Evolutionary conservation across 2,797 vertebrate species (phyloP).

Genomic region (Liasis olivaceus): DNA sequence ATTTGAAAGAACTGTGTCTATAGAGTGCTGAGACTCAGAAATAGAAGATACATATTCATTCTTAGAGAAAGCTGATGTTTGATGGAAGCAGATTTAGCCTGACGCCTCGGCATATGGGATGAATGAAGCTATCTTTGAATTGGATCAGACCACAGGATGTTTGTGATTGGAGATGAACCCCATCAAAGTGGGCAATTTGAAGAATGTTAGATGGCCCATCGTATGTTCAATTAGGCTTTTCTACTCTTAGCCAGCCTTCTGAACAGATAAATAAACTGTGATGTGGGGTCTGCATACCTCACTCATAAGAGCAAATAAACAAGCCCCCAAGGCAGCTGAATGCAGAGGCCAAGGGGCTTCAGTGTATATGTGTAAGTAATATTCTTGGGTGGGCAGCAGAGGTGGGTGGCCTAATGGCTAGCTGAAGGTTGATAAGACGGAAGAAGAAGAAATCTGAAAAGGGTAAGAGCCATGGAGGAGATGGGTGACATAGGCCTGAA

Average conservation of each 20-base stretch:
- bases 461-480: neutral
- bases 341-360: slow-evolving; percentile 33
- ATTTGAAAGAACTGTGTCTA: neutral
- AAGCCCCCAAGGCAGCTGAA: slow-evolving; percentile 34
- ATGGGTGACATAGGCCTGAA: neutral
- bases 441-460: slow-evolving; percentile 36
- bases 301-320: slow-evolving; percentile 43
- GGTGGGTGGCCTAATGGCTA: slow-evolving; percentile 66
- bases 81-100: slow-evolving; percentile 4
- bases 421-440: slow-evolving; percentile 36
- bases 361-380: neutral
- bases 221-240: slow-evolving; percentile 31
- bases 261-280: slow-evolving; percentile 36
- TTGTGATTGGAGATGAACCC: slow-evolving; percentile 3
- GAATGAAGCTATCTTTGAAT: slow-evolving; percentile 9
- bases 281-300: slow-evolving; percentile 38
- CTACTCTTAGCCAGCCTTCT: slow-evolving; percentile 13
- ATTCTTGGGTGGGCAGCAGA: slow-evolving; percentile 68
- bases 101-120: slow-evolving; percentile 3
- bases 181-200: slow-evolving; percentile 10
- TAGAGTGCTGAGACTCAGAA: neutral
- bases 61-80: neutral
- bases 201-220: slow-evolving; percentile 22
- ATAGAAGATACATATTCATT: neutral
- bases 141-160: neutral